Evolutionary conservation across 2,888 invertebrate species (phyloP).

Genomic region (Microctonus brassicae): DNA sequence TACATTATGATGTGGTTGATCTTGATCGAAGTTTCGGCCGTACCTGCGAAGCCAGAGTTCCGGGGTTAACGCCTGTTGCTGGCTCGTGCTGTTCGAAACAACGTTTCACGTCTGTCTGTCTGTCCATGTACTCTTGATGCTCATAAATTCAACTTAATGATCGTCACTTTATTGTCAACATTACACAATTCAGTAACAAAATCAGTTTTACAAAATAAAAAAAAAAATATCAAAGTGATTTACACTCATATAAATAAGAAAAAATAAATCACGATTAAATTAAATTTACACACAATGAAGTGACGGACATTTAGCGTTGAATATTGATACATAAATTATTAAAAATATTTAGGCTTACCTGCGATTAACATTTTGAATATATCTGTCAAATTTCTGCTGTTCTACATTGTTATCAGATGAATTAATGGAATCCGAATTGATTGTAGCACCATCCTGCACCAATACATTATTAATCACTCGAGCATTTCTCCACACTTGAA

Average conservation of each 20-base stretch:
- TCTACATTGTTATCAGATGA: conserved; percentile 45
- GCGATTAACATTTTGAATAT: conserved; percentile 63
- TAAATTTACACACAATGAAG: conserved; percentile 3
- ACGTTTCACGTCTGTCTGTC: conserved; percentile 39
- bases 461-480: conserved; percentile 88
- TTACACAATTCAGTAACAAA: not conserved
- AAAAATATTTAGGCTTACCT: conserved; percentile 49
- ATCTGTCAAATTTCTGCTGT: conserved; percentile 58
- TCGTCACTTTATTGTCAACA: conserved; percentile 19
- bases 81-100: conserved; percentile 38
- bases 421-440: conserved; percentile 73
- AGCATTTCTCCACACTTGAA: conserved; percentile 88
- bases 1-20: conserved; percentile 53
- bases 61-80: conserved; percentile 38
- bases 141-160: conserved; percentile 24
- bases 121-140: conserved; percentile 29
- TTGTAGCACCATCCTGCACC: conserved; percentile 78
- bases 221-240: not conserved
- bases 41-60: conserved; percentile 53
- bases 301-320: conserved; percentile 11
- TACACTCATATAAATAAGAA: not conserved
- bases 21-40: conserved; percentile 57
- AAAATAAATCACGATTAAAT: not conserved
- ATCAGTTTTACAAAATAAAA: not conserved
- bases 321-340: not conserved